These are phyloP conservation scores for Erebia ligea DNA, from an alignment of 2,888 invertebrate genomes.

Conservation along the genomic window DNA sequence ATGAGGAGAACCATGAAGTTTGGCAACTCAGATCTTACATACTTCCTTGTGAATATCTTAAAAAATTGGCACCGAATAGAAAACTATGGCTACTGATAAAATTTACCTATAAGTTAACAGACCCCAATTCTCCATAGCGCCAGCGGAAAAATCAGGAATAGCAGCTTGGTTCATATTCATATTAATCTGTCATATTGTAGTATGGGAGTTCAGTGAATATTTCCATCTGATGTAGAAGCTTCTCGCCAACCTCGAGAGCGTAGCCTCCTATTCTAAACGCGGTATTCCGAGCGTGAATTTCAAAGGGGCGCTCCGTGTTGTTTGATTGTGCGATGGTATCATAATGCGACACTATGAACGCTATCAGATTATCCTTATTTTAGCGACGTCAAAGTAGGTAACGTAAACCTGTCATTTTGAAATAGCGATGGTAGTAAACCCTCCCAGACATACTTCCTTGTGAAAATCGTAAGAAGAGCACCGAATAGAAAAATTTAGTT, in stretches of 20 bases:
- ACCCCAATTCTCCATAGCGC: constrained; percentile 95
- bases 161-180: constrained; percentile 88
- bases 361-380: no score
- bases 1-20: no score
- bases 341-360: constrained; percentile 94
- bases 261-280: constrained; percentile 67
- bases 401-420: no score
- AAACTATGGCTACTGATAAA: not conserved
- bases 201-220: constrained; percentile 80
- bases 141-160: constrained; percentile 90
- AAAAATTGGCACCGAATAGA: not conserved
- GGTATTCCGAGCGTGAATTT: constrained; percentile 72
- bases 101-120: constrained; percentile 88
- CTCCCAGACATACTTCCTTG: no score
- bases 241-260: constrained; percentile 71
- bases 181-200: constrained; percentile 74
- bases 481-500: not conserved
- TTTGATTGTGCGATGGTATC: constrained; percentile 51
- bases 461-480: no score
- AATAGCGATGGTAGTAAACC: no score
- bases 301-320: constrained; percentile 56
- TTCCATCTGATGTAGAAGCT: constrained; percentile 79
- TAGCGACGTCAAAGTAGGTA: no score
- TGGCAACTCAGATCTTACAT: no score
- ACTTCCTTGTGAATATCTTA: no score